These are phyloP conservation scores for Tigriopus californicus DNA, from an alignment of 2,888 invertebrate species.

Conservation along the genomic window DNA sequence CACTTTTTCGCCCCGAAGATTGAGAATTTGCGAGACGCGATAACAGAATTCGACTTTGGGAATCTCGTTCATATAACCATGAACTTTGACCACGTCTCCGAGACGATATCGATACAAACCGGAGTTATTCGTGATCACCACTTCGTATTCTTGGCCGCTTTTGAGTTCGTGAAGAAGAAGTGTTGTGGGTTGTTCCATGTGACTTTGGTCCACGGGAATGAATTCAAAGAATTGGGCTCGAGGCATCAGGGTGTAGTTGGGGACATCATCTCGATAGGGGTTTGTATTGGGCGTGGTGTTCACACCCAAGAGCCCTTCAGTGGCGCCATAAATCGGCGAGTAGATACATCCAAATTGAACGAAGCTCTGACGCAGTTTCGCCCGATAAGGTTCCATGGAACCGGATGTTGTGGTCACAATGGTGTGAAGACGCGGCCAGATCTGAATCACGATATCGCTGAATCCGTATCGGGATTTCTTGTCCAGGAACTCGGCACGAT, in stretches of 20 bases:
- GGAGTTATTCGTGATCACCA: slow-evolving; percentile 25
- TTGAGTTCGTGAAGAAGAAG: slow-evolving; percentile 14
- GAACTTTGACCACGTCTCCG: slow-evolving; percentile 25
- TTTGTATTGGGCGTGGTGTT: slow-evolving; percentile 18
- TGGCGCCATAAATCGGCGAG: slow-evolving; percentile 23
- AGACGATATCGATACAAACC: slow-evolving; percentile 26
- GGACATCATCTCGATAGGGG: neutral
- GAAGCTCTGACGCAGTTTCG: too few relatives aligned
- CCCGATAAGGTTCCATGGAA: too few relatives aligned
- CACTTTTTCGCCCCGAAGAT: slow-evolving; percentile 27
- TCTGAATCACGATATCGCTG: too few relatives aligned
- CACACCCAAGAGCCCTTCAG: slow-evolving; percentile 24
- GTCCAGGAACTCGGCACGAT: too few relatives aligned
- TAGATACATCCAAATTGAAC: neutral
- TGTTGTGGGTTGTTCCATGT: slow-evolving; percentile 9
- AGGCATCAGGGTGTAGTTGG: slow-evolving; percentile 24
- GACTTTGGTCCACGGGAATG: slow-evolving; percentile 22
- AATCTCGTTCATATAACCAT: slow-evolving; percentile 23
- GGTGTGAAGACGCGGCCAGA: too few relatives aligned
- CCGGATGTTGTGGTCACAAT: too few relatives aligned
- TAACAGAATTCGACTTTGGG: slow-evolving; percentile 14
- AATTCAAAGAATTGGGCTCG: slow-evolving; percentile 26
- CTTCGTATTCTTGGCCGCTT: slow-evolving; percentile 23
- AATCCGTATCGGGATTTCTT: too few relatives aligned
- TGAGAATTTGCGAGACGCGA: slow-evolving; percentile 24